Base-by-base conservation (phyloP, 2,888 invertebrate species). In the Fragum fragum region DNA sequence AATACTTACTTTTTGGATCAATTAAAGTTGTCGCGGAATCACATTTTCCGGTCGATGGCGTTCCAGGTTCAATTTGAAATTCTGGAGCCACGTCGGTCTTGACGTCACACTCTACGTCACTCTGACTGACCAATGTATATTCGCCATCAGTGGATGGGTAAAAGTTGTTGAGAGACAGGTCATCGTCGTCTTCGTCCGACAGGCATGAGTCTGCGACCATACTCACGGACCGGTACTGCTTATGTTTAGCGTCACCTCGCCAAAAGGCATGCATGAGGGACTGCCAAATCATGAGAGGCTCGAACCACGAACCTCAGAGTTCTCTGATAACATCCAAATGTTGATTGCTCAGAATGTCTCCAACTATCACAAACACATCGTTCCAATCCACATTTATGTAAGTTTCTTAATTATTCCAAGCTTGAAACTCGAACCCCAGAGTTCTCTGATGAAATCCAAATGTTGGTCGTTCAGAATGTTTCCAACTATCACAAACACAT, bases 271-370 rank as follows among this genome's bases (percentile, higher is more conserved):
- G 23, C 79, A 79, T 9, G 76, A 69, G 11, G 73, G 53, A 63
- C 66, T 66, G 66, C 85, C 85, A 85, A 85, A 85, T 85, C 85
- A 85, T 85, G 52, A 61, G 74, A 78, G 85, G 78, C 79, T 80
- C 81, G 42, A 66, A 23, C 81, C 55, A 57, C 42, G 23, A 71
- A 73, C 76, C 71, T 71, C 71, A 32, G 32, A 47, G 32, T 32
- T 29, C 32, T 7, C 16, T 32, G 28, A 61, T 11, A 7, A 57
- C 57, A 57, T 57, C 57, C 23, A 57, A 26, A 14, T 6, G 23
- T 7, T 36, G 32, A 36, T 6, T 9, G 9, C 9, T 36, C 32
- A 9, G 32, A 6, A 6, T 36, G 3, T 9, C 9, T 36, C 32
- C 9, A 6, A 36, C 32, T 36, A 36, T 36, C 32, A 36, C 3